Evolutionary conservation across 2,113 vertebrate species (phyloP).

Genomic region (Rhodinocichla rosea): DNA sequence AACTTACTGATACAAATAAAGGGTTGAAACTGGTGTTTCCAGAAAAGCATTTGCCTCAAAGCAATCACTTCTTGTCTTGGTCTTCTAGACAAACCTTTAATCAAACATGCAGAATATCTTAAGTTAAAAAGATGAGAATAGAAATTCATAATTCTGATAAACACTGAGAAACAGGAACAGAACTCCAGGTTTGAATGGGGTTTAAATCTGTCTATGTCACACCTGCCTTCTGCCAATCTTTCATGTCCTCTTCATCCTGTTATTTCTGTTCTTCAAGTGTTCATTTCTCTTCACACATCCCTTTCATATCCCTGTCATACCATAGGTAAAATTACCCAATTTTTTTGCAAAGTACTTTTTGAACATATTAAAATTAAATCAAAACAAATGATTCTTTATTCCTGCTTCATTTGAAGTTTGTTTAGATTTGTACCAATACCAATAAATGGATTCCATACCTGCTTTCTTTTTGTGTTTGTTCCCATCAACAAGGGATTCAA

Average conservation of each 20-base stretch:
- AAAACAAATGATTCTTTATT: background rate
- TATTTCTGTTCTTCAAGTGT: background rate
- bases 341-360: background rate
- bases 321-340: background rate
- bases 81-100: background rate
- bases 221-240: background rate
- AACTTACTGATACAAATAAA: background rate
- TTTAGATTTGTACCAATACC: background rate
- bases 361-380: background rate
- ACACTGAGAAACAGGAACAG: background rate
- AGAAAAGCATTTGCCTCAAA: background rate
- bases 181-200: background rate
- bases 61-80: background rate
- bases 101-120: background rate
- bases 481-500: accelerated
- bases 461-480: background rate
- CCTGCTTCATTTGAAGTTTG: background rate
- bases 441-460: background rate
- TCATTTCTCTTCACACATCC: background rate
- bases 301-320: background rate
- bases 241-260: background rate
- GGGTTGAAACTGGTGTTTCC: background rate
- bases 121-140: background rate
- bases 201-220: accelerated
- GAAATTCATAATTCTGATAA: background rate